Evolutionary conservation across 2,888 invertebrate species (phyloP), one percentile per base, ranked within the genome.

Genomic region (Noctua pronuba): DNA sequence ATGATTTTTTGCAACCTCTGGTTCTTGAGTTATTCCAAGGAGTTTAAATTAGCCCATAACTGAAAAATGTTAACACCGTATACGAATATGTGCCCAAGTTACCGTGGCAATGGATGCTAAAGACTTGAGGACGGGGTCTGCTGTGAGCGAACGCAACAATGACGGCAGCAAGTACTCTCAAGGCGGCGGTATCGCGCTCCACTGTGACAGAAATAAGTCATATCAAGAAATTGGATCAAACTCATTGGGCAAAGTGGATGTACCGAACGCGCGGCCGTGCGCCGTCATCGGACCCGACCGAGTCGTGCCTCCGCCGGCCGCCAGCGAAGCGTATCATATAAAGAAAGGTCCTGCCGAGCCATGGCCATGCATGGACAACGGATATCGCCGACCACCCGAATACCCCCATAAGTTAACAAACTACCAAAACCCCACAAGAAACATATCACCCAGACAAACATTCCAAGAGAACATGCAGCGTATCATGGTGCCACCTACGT

Each of bases 401-500:
- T 95, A 95, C 88, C 93, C 94, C 68, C 93, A 92, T 80, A 96
- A 96, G 86, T 86, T 94, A 80, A 77, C 91, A 41, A 94, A 91
- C 73, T 95, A 94, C 88, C 92, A 92, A 78, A 94, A 94, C 79
- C 94, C 94, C 73, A 90, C 93, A 80, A 93, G 96, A 91, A 96
- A 97, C 93, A 97, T 97, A 94, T 97, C 97, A 88, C 97, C 97
- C 58, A 93, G 97, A 93, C 96, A 96, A 93, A 97, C 97, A 93
- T 97, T 95, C 93, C 97, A 97, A 92, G 97, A 97, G 90, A 96
- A 97, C 81, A 97, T 97, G 97, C 96, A 94, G 86, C 94, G 97
- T 80, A 95, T 97, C 71, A 95, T 96, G 93, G 95, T 97, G 84
- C 95, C 96, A 64, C 95, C 96, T 60, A 92, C 93, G 70, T 95